Evolutionary conservation across 2,888 invertebrate species (phyloP).

Genomic region (Andricus quercusramuli): DNA sequence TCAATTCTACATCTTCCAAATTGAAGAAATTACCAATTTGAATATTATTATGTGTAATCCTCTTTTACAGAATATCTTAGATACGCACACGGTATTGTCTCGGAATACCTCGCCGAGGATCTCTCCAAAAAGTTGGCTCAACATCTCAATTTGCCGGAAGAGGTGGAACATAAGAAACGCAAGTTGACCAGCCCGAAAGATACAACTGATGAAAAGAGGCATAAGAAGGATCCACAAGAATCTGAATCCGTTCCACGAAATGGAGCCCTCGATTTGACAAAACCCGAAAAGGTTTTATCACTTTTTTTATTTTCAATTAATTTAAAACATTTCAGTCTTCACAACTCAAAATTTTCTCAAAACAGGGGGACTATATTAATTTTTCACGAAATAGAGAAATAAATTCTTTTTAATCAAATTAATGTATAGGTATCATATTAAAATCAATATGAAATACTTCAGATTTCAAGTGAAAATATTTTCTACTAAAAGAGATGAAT

Average conservation of each 20-base stretch:
- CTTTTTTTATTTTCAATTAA: slow-evolving; percentile 39
- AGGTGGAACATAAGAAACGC: slow-evolving; percentile 77
- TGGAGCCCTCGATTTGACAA: slow-evolving; percentile 72
- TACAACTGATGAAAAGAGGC: slow-evolving; percentile 65
- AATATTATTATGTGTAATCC: neutral
- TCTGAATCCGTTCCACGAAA: slow-evolving; percentile 77
- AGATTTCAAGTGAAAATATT: too few species aligned
- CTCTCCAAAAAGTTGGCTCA: slow-evolving; percentile 83
- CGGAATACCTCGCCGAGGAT: slow-evolving; percentile 88
- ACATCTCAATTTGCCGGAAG: slow-evolving; percentile 84
- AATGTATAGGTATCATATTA: too few species aligned
- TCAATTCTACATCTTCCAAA: too few species aligned
- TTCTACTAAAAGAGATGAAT: too few species aligned
- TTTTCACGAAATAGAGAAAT: too few species aligned
- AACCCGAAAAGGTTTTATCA: slow-evolving; percentile 70
- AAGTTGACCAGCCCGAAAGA: slow-evolving; percentile 71
- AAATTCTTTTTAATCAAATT: too few species aligned
- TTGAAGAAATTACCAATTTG: too few species aligned
- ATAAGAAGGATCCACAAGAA: slow-evolving; percentile 76
- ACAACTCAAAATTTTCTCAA: too few species aligned
- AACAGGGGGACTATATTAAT: too few species aligned
- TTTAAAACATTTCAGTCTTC: neutral
- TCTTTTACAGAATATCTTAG: slow-evolving; percentile 82
- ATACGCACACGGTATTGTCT: slow-evolving; percentile 89
- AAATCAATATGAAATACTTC: too few species aligned